Evolutionary conservation across 2,888 invertebrate genomes (phyloP).

Genomic region (Melinopterus prodromus): DNA sequence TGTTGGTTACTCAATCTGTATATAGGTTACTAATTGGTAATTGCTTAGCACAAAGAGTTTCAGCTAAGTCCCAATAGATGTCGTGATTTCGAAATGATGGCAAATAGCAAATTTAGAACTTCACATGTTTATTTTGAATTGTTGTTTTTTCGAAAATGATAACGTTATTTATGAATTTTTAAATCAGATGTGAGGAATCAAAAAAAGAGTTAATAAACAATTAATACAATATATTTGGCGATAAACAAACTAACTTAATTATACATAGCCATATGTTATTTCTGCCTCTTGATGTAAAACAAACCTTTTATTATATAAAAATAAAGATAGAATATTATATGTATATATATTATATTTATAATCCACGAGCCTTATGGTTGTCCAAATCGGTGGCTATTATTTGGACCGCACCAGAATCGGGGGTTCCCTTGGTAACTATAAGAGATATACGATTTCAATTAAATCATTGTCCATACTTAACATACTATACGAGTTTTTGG

Average conservation of each 20-base stretch:
- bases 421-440: slow-evolving; percentile 16
- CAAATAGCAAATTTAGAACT: background rate
- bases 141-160: background rate
- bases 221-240: slow-evolving; percentile 18
- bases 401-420: slow-evolving; percentile 11
- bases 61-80: background rate
- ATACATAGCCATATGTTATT: slow-evolving; percentile 16
- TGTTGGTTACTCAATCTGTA: no score
- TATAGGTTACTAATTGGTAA: no score
- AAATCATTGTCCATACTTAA: slow-evolving; percentile 5
- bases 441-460: slow-evolving; percentile 5
- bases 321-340: slow-evolving; percentile 21
- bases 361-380: slow-evolving; percentile 12
- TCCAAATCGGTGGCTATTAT: slow-evolving; percentile 19
- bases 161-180: no score
- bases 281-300: background rate
- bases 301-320: slow-evolving; percentile 18
- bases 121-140: background rate
- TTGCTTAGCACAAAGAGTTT: background rate
- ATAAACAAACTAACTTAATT: background rate
- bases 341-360: slow-evolving; percentile 4
- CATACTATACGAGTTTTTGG: no score
- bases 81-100: background rate
- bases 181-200: background rate
- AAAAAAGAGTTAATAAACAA: background rate